phyloP scores from a whole-genome alignment of 2,113 vertebrate species.

The Colossoma macropomum region DNA sequence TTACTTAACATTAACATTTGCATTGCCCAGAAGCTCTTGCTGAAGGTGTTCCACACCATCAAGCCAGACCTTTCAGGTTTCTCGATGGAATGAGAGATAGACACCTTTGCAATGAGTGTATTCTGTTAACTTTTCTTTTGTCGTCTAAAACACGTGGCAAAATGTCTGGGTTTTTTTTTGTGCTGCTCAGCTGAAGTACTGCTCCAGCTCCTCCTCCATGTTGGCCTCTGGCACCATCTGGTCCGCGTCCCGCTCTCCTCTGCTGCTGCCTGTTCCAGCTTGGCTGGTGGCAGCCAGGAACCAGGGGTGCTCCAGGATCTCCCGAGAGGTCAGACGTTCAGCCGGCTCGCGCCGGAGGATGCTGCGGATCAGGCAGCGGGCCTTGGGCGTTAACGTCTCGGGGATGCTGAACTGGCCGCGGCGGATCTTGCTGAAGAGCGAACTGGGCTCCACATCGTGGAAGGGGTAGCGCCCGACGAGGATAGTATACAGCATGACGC shows the following conservation, averaged over 20 bases:
- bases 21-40: slow-evolving; percentile 44
- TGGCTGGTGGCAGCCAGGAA: slow-evolving; percentile 87
- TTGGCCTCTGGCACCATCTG: slow-evolving; percentile 97
- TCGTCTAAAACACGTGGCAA: slow-evolving; percentile 71
- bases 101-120: slow-evolving; percentile 72
- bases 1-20: slow-evolving; percentile 52
- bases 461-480: slow-evolving; percentile 98
- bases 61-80: slow-evolving; percentile 59
- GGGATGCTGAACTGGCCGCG: slow-evolving; percentile 98
- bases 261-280: slow-evolving; percentile 81
- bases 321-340: slow-evolving; percentile 95
- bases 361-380: slow-evolving; percentile 98
- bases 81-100: slow-evolving; percentile 77
- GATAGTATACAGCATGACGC: slow-evolving; percentile 99
- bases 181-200: slow-evolving; percentile 95
- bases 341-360: slow-evolving; percentile 93
- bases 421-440: slow-evolving; percentile 98
- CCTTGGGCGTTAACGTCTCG: slow-evolving; percentile 95
- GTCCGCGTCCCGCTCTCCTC: slow-evolving; percentile 87
- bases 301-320: slow-evolving; percentile 98
- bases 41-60: slow-evolving; percentile 38
- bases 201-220: slow-evolving; percentile 97
- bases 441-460: slow-evolving; percentile 97
- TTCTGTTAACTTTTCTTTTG: slow-evolving; percentile 72
- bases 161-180: slow-evolving; percentile 66